Evolutionary conservation across 1,140 invertebrate species (phyloP).

Genomic region (Micrasema longulum): DNA sequence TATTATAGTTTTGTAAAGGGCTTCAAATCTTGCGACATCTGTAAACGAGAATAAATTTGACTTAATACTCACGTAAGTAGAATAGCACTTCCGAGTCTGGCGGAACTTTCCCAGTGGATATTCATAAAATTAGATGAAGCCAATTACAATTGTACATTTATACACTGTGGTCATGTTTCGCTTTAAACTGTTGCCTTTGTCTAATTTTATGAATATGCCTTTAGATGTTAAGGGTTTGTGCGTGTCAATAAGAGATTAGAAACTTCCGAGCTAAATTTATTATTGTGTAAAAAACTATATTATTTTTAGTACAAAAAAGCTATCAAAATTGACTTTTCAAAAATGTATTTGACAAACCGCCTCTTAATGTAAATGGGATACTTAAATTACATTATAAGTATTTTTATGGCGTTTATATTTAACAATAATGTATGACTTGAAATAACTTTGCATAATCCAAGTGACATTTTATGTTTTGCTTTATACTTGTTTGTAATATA

Average conservation of each 20-base stretch:
- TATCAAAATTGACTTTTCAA: neutral
- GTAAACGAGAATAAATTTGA: conserved; percentile 48
- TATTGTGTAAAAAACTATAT: too few relatives aligned
- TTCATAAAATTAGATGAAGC: conserved; percentile 44
- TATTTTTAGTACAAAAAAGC: neutral
- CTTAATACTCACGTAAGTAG: conserved; percentile 54
- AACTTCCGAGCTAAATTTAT: neutral
- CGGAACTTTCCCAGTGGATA: conserved; percentile 27
- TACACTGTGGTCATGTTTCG: neutral
- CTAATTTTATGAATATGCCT: conserved; percentile 40
- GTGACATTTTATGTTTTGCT: too few relatives aligned
- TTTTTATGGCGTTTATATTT: too few relatives aligned
- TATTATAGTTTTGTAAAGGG: conserved; percentile 52
- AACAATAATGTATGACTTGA: too few relatives aligned
- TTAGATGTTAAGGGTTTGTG: conserved; percentile 14
- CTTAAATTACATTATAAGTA: conserved; percentile 9
- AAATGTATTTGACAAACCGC: neutral
- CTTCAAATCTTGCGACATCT: conserved; percentile 45
- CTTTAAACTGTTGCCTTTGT: conserved; percentile 18
- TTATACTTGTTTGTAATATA: too few relatives aligned
- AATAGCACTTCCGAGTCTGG: conserved; percentile 45
- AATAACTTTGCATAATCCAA: too few relatives aligned
- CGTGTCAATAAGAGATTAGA: neutral
- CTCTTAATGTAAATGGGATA: neutral
- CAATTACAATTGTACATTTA: conserved; percentile 1